Conservation (phyloP, 2,797 vertebrate genomes). For the Scolopax bukidnonensis region DNA sequence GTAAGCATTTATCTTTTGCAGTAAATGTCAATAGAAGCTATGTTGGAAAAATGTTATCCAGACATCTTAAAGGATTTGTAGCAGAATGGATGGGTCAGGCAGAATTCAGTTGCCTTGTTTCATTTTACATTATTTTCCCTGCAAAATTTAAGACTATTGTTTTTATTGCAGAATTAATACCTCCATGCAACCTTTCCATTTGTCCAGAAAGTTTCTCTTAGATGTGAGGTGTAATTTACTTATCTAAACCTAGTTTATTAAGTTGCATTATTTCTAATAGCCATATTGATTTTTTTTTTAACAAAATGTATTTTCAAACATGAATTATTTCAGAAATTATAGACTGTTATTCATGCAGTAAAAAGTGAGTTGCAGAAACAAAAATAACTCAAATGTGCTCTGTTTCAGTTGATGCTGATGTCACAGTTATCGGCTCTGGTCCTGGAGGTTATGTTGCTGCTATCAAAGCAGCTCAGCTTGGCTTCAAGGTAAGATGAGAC, state of each 20-base stretch:
- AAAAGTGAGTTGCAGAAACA: not conserved
- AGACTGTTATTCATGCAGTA: not conserved
- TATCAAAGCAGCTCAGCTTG: constrained; percentile 97
- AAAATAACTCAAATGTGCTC: not conserved
- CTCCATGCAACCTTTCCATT: rapidly evolving
- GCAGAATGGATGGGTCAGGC: not conserved
- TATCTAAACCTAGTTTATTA: not conserved
- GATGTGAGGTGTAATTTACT: not conserved
- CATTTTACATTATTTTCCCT: not conserved
- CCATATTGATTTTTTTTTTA: not conserved
- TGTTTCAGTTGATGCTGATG: constrained; percentile 90
- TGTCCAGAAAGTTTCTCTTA: not conserved
- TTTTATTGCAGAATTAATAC: not conserved
- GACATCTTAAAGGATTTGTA: not conserved
- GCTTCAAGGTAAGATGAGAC: constrained; percentile 89
- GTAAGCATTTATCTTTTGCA: not conserved
- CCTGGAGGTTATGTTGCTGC: constrained; percentile 98
- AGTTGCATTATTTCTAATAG: not conserved
- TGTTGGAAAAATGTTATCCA: not conserved
- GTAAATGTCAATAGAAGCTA: not conserved
- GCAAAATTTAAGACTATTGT: not conserved
- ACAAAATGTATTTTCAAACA: not conserved
- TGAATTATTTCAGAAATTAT: not conserved
- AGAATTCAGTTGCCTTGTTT: not conserved
- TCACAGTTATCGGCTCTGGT: constrained; percentile 96